phyloP scores from a whole-genome alignment of 2,888 invertebrate genomes.

The Dynastes maya region DNA sequence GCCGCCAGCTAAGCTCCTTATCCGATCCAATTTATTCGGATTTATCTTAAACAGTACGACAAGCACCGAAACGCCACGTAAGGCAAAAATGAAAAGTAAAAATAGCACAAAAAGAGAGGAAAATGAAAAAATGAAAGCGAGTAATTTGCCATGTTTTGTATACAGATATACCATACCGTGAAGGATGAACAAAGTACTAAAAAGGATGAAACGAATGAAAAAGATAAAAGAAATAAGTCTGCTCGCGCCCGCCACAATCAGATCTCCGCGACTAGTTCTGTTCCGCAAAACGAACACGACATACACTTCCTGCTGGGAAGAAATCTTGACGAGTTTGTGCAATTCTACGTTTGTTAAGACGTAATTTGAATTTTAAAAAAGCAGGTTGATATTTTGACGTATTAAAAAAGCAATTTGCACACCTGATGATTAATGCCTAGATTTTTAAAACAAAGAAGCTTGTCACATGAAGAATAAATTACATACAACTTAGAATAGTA shows the following conservation, averaged over 20 bases:
- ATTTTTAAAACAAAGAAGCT: too few relatives aligned
- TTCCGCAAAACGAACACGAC: slow-evolving; percentile 41
- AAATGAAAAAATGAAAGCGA: slow-evolving; percentile 19
- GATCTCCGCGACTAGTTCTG: slow-evolving; percentile 27
- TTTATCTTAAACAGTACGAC: slow-evolving; percentile 6
- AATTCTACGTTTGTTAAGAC: neutral
- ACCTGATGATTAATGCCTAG: too few relatives aligned
- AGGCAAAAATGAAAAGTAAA: neutral
- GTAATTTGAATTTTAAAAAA: neutral
- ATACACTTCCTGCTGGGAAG: slow-evolving; percentile 37
- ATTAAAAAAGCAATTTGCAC: too few relatives aligned
- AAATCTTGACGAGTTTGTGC: neutral
- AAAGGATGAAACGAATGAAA: neutral
- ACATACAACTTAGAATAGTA: too few relatives aligned
- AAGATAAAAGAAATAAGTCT: slow-evolving; percentile 3
- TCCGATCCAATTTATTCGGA: slow-evolving; percentile 37
- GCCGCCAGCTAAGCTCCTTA: slow-evolving; percentile 10
- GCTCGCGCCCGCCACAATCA: slow-evolving; percentile 19
- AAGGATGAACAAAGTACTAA: neutral
- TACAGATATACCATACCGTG: neutral
- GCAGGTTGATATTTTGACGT: too few relatives aligned
- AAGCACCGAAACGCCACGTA: neutral
- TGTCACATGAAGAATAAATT: too few relatives aligned
- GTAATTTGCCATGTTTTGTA: neutral
- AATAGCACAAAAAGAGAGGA: slow-evolving; percentile 4